Evolutionary conservation across 2,113 vertebrate species (phyloP).

Genomic region (Microcebus tavaratra): DNA sequence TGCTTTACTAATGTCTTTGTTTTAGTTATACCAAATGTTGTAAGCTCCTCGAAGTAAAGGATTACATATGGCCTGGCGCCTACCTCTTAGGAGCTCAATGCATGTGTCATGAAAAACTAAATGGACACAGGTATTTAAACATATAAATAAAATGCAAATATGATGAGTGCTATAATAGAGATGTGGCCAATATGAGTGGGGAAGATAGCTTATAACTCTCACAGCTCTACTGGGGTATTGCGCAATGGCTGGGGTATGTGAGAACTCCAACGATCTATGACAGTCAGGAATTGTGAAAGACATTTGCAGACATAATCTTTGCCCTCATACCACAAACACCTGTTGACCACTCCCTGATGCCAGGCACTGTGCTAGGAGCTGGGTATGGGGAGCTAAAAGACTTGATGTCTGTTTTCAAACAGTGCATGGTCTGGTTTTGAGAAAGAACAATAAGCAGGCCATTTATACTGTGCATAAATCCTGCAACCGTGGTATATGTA

Average conservation of each 20-base stretch:
- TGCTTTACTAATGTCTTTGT: neutral
- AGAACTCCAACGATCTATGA: neutral
- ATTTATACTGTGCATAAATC: too few relatives aligned
- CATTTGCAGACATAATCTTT: neutral
- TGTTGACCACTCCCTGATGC: neutral
- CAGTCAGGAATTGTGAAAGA: neutral
- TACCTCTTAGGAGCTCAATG: neutral
- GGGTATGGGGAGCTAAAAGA: neutral
- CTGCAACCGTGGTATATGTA: accelerated
- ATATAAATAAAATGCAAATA: neutral
- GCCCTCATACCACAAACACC: neutral
- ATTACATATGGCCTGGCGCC: neutral
- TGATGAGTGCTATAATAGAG: neutral
- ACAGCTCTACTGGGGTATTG: neutral
- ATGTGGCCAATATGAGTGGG: accelerated
- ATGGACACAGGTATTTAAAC: neutral
- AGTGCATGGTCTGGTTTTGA: neutral
- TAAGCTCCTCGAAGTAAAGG: neutral
- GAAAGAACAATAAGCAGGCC: neutral
- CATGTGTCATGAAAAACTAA: neutral
- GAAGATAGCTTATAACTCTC: neutral
- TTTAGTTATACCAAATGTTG: constrained; percentile 13
- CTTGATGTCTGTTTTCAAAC: neutral
- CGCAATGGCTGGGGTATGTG: neutral
- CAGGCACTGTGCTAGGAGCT: neutral